Evolutionary conservation across 2,888 invertebrate species (phyloP), one percentile per base, ranked within the genome.

Genomic region (Sthenelais limicola): DNA sequence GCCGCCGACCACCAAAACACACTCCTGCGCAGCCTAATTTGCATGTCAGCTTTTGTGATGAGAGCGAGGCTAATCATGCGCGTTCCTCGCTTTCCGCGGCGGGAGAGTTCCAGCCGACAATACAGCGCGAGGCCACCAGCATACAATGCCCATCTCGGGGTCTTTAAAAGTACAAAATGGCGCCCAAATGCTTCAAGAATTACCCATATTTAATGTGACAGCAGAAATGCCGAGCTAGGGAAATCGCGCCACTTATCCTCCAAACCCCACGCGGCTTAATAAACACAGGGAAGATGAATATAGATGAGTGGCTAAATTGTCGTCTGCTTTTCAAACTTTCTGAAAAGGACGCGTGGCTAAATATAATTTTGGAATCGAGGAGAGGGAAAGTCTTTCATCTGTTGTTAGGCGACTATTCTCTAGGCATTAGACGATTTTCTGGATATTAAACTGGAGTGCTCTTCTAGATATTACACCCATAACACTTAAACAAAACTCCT

Each of bases 21-120:
- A 38, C 62, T 62, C 62, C 62, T 43, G 62, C 62, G 62, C 62
- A 62, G 62, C 62, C 62, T 62, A 62, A 62, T 62, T 62, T 62
- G 62, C 62, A 62, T 62, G 62, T 62, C 62, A 62, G 18, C 62
- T 62, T 35, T 62, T 62, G 62, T 62, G 38, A 28, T 2, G 38
- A 62, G 26, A 62, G 43, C 62, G 62, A 62, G 62, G 62, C 62
- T 62, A 62, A 62, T 62, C 62, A 21, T 24, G 24, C 12, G 62
- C 62, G 62, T 35, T 62, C 38, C 62, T 62, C 38, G 38, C 62
- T 9, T 43, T 43, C 12, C n/a, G 38, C 62, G 62, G 62, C 28
- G 32, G 21, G 56, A 21, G 56, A 32, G 30, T 18, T 32, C 33
- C 12, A 24, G n/a, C n/a, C 5, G 51, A 12, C 21, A n/a, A 5